Conservation (phyloP, 1,140 invertebrate species). For the Neodiprion lecontei region DNA sequence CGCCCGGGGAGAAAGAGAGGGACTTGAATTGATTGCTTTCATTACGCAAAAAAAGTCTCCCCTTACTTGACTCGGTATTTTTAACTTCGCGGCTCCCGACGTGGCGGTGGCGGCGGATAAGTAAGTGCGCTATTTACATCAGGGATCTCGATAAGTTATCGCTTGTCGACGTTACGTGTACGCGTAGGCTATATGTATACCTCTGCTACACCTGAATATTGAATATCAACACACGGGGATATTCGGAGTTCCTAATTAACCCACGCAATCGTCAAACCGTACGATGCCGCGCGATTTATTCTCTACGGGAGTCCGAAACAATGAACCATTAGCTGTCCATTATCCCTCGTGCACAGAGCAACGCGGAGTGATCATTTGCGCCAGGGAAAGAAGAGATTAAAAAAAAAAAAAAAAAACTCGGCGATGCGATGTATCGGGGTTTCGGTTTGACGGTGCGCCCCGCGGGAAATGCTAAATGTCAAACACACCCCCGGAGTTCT, state of each 20-base stretch:
- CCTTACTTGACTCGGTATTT: conserved; percentile 47
- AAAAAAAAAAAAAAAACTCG: background rate
- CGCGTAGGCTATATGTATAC: no score
- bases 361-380: no score
- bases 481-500: conserved; percentile 45
- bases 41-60: conserved; percentile 58
- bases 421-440: background rate
- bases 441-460: conserved; percentile 28
- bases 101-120: conserved; percentile 53
- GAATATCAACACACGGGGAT: no score
- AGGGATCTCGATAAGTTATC: conserved; percentile 58
- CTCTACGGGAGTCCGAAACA: no score
- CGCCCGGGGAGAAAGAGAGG: conserved; percentile 16
- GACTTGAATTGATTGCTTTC: conserved; percentile 58
- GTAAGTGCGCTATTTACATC: conserved; percentile 61
- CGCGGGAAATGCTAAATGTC: conserved; percentile 59
- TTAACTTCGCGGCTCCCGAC: conserved; percentile 44
- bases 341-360: no score
- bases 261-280: no score
- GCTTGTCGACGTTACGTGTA: conserved; percentile 19
- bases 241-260: no score
- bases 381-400: background rate
- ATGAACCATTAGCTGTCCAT: no score
- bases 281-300: no score
- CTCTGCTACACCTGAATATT: no score